Evolutionary conservation across 1,140 invertebrate genomes (phyloP), one percentile per base, ranked within the genome.

Genomic region (Brachystomella parvula): DNA sequence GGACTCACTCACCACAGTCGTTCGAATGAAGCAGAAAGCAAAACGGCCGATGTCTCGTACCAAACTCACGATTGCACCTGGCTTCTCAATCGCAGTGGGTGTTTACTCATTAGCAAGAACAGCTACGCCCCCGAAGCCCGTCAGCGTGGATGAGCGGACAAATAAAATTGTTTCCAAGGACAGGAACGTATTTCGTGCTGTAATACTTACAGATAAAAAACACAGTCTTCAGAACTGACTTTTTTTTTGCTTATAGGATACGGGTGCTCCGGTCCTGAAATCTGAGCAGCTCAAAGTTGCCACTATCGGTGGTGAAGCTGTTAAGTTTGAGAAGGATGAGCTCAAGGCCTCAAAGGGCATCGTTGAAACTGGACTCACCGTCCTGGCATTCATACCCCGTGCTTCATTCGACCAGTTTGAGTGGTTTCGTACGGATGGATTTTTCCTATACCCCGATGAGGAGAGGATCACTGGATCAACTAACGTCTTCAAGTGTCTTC

Each of bases 371-470:
- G 49, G 49, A 53, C 12, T 53, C 12, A 12, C 12, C 3, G 24
- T 53, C 12, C 6, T 53, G 6, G 49, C 15, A 9, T 53, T 17
- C 49, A 17, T 53, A 9, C 49, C 49, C 3, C 12, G 49, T 26
- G 49, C 12, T 15, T 17, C 12, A 53, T 59, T 65, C 26, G 57
- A 65, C 26, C 26, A 60, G 9, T 59, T 65, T 44, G n/a, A 12
- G 2, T 65, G 64, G 53, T 65, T 33, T 47, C 30, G 64, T 19
- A 28, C 2, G 47, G 17, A 30, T 26, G 53, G 31, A 6, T 65
- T 59, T 24, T 65, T 65, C 30, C 26, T 65, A 28, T 44, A 65
- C 26, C 64, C 64, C 2, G 64, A 65, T 47, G 64, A 65, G 28
- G 64, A 65, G 31, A 53, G 64, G 12, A 60, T 65, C 30, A n/a